Percentiles rank a stretch among this genome's conserved stretches.
Evolutionary conservation across 1,140 invertebrate species (phyloP).

Genomic region (Apis dorsata): DNA sequence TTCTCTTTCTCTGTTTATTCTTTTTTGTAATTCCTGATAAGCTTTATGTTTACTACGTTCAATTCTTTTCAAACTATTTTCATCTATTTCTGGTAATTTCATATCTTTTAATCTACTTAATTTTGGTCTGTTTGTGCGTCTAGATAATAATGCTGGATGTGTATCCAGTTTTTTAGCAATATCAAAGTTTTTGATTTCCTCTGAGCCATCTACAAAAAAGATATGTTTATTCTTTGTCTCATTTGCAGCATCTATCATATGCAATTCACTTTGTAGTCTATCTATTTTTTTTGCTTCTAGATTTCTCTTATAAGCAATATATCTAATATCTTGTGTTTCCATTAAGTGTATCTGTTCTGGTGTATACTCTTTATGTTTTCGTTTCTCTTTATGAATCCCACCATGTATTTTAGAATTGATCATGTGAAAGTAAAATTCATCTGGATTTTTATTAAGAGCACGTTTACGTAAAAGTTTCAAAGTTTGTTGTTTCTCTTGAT

Average conservation of each 20-base stretch:
- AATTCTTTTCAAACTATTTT: conserved; percentile 79
- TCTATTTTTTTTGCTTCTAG: conserved; percentile 94
- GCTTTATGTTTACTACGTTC: conserved; percentile 83
- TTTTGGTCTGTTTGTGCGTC: conserved; percentile 86
- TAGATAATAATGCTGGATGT: conserved; percentile 85
- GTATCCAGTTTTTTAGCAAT: conserved; percentile 87
- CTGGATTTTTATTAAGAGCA: conserved; percentile 96
- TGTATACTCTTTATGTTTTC: conserved; percentile 87
- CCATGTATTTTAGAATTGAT: conserved; percentile 91
- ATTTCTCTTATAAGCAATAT: conserved; percentile 91
- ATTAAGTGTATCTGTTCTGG: conserved; percentile 92
- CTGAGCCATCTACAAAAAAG: conserved; percentile 89
- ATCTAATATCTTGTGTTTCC: conserved; percentile 94
- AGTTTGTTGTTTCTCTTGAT: conserved; percentile 90
- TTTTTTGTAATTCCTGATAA: conserved; percentile 90
- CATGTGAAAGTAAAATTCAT: conserved; percentile 99
- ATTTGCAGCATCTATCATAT: conserved; percentile 89
- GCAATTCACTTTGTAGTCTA: conserved; percentile 89
- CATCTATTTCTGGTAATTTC: conserved; percentile 81
- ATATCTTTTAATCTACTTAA: conserved; percentile 83
- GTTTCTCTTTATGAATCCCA: conserved; percentile 86
- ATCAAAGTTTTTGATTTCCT: conserved; percentile 85
- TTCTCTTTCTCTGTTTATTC: conserved; percentile 91
- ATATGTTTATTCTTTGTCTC: conserved; percentile 87
- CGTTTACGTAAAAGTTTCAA: conserved; percentile 91